Evolutionary conservation across 2,113 vertebrate species (phyloP).

Genomic region (Pantherophis guttatus): DNA sequence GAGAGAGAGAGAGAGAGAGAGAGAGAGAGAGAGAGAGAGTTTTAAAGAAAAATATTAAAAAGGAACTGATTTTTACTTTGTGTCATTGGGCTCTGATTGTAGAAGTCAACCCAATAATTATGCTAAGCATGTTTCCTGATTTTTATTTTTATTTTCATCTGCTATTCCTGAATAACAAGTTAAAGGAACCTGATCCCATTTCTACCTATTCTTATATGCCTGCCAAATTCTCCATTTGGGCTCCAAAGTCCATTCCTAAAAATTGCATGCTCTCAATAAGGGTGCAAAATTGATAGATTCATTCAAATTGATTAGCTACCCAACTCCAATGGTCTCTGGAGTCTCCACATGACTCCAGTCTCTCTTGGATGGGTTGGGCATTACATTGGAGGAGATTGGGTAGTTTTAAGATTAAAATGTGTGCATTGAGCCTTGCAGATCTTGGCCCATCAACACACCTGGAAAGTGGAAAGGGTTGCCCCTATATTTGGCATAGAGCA

Average conservation of each 20-base stretch:
- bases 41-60: background rate
- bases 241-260: background rate
- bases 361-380: background rate
- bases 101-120: background rate
- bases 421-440: background rate
- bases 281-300: background rate
- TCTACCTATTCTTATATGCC: background rate
- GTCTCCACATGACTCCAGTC: background rate
- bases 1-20: too few relatives aligned
- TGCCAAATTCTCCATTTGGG: background rate
- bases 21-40: background rate
- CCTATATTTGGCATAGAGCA: background rate
- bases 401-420: background rate
- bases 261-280: background rate
- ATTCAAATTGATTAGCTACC: background rate
- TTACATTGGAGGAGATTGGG: background rate
- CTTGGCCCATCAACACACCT: background rate
- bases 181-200: background rate
- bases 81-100: background rate
- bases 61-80: background rate
- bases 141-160: background rate
- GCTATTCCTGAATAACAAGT: background rate
- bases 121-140: background rate
- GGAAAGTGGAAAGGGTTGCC: background rate
- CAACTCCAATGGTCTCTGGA: background rate